Evolutionary conservation across 2,888 invertebrate genomes (phyloP).

Genomic region (Caenorhabditis afra): DNA sequence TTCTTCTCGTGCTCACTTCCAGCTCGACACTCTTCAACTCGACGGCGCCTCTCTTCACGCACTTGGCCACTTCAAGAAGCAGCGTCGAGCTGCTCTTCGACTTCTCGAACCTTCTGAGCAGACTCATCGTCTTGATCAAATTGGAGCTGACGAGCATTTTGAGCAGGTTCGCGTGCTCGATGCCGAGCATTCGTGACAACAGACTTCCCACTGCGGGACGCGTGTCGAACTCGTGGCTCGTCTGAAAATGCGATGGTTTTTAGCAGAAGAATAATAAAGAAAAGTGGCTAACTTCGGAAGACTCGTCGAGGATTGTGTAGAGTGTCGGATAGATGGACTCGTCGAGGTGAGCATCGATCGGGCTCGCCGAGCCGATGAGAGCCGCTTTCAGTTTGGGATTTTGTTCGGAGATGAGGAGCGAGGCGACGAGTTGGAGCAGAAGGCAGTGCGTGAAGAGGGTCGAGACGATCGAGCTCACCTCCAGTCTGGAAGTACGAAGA

Average conservation of each 20-base stretch:
- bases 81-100: slow-evolving; percentile 23
- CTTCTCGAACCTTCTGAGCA: slow-evolving; percentile 36
- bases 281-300: slow-evolving; percentile 22
- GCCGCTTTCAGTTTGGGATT: slow-evolving; percentile 38
- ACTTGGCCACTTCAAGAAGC: slow-evolving; percentile 24
- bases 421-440: slow-evolving; percentile 67
- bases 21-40: slow-evolving; percentile 47
- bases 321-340: slow-evolving; percentile 40
- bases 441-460: slow-evolving; percentile 63
- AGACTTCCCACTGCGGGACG: slow-evolving; percentile 48
- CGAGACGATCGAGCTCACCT: slow-evolving; percentile 47
- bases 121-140: slow-evolving; percentile 43
- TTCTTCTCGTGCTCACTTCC: slow-evolving; percentile 53
- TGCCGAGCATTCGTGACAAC: slow-evolving; percentile 34
- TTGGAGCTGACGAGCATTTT: slow-evolving; percentile 49
- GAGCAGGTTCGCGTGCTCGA: slow-evolving; percentile 47
- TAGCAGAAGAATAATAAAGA: not conserved
- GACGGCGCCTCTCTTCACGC: slow-evolving; percentile 15
- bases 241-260: slow-evolving; percentile 5
- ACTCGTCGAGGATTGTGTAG: slow-evolving; percentile 47
- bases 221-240: slow-evolving; percentile 40
- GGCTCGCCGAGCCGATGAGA: slow-evolving; percentile 35
- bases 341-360: slow-evolving; percentile 29
- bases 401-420: slow-evolving; percentile 54
- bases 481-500: slow-evolving; percentile 36